Evolutionary conservation across 2,113 vertebrate genomes (phyloP).

Genomic region (Clarias magur): DNA sequence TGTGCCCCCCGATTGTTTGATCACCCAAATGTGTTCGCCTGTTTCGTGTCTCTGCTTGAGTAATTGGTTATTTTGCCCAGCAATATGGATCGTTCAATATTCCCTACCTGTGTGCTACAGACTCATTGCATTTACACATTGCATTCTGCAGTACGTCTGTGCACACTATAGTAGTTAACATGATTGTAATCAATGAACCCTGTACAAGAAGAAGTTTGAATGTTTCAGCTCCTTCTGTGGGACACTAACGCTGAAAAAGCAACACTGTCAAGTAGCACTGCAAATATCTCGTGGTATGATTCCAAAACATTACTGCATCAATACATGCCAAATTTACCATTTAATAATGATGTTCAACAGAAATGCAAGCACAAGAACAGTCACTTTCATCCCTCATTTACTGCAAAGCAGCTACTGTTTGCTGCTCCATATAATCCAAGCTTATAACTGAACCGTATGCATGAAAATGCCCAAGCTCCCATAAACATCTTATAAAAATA

Average conservation of each 20-base stretch:
- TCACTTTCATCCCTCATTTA: constrained; percentile 46
- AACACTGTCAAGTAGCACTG: not conserved
- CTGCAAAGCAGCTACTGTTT: constrained; percentile 5
- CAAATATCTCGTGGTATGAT: not conserved
- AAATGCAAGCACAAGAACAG: constrained; percentile 21
- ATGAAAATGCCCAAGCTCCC: constrained; percentile 39
- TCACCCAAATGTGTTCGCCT: not conserved
- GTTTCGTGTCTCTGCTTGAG: not conserved
- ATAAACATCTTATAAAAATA: constrained; percentile 43
- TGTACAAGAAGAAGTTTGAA: not conserved
- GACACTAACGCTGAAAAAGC: not conserved
- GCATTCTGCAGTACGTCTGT: too few relatives aligned
- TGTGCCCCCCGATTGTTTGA: not conserved
- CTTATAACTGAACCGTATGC: constrained; percentile 12
- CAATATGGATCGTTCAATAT: not conserved
- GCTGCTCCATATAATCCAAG: constrained; percentile 32
- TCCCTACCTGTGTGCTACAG: not conserved
- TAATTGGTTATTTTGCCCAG: not conserved
- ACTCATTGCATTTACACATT: not conserved
- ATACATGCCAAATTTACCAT: constrained; percentile 3
- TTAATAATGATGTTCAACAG: constrained; percentile 37
- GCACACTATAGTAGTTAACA: not conserved
- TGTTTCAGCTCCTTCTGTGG: not conserved
- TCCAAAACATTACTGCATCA: not conserved
- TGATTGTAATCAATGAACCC: not conserved